Evolutionary conservation across 1,140 invertebrate species (phyloP), one percentile per base, ranked within the genome.

Genomic region (Papilio dardanus): DNA sequence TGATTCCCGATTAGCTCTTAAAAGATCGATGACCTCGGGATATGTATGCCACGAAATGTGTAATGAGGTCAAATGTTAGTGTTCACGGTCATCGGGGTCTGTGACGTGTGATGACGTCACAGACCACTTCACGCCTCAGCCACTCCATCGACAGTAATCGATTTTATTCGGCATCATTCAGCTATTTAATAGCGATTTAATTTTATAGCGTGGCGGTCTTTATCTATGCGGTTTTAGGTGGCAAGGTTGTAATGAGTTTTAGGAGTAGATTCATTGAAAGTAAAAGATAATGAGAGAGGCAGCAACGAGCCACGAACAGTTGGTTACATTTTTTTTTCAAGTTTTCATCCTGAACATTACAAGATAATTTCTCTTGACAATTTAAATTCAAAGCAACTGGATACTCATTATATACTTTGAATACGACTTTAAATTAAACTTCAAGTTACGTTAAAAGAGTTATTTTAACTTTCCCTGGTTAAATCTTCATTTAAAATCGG

Each of bases 1-100:
- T 58, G 21, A 50, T 50, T 54, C 21, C 19, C 50, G 1, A 54
- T 12, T 1, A 58, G 24, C 54, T 58, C 54, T 58, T 58, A 58
- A 58, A 24, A 58, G 54, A 28, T 58, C 54, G 54, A 58, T 58
- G 54, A 58, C 54, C 54, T 28, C 54, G 12, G 12, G 24, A 54
- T 8, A 58, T 58, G 50, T 58, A 58, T 58, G 54, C 54, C 54
- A 58, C 10, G 54, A 28, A 14, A 10, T 58, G 54, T 58, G 24
- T 58, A 58, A 58, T 28, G 24, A 58, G 54, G 21, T 58, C 54
- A 58, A 58, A 58, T 58, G 50, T 54, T 24, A 8, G 4, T 54
- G 54, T 24, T 58, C 54, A 58, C 54, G 54, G 54, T 58, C 54
- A 58, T 16, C 21, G 54, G 24, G 54, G 24, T 24, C 54, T 14